Evolutionary conservation across 2,888 invertebrate genomes (phyloP).

Genomic region (Boloria selene): DNA sequence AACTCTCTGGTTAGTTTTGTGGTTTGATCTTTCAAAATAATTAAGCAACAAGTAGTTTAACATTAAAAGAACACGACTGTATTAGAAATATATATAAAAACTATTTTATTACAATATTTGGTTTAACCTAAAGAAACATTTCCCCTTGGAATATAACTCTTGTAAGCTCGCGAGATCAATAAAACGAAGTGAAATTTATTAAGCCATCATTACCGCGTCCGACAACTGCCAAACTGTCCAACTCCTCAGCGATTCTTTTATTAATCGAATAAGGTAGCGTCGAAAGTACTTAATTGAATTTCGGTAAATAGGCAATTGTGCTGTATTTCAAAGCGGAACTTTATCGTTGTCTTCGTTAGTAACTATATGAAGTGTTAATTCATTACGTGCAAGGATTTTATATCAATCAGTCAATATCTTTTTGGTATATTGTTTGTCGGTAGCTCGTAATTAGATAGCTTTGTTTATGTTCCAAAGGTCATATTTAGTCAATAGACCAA

Average conservation of each 20-base stretch:
- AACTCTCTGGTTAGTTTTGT: no score
- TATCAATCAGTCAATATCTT: no score
- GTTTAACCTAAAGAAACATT: neutral
- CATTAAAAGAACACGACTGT: no score
- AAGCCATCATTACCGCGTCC: constrained; percentile 39
- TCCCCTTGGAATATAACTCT: neutral
- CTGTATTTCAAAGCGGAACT: constrained; percentile 24
- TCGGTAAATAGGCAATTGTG: constrained; percentile 40
- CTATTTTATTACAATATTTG: neutral
- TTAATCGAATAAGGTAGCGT: constrained; percentile 45
- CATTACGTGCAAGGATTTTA: neutral
- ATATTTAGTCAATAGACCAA: no score
- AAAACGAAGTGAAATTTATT: constrained; percentile 37
- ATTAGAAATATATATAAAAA: no score
- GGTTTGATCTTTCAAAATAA: no score
- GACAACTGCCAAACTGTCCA: constrained; percentile 48
- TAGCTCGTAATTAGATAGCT: no score
- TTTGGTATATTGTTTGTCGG: no score
- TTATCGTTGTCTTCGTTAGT: constrained; percentile 17
- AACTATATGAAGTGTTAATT: constrained; percentile 18
- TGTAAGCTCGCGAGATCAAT: constrained; percentile 29
- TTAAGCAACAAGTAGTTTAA: no score
- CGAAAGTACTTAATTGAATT: constrained; percentile 45
- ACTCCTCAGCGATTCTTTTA: constrained; percentile 43
- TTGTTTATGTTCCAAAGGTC: no score